These are phyloP conservation scores for Gymnarchus niloticus DNA, from an alignment of 2,113 vertebrate genomes.

Conservation along the genomic window DNA sequence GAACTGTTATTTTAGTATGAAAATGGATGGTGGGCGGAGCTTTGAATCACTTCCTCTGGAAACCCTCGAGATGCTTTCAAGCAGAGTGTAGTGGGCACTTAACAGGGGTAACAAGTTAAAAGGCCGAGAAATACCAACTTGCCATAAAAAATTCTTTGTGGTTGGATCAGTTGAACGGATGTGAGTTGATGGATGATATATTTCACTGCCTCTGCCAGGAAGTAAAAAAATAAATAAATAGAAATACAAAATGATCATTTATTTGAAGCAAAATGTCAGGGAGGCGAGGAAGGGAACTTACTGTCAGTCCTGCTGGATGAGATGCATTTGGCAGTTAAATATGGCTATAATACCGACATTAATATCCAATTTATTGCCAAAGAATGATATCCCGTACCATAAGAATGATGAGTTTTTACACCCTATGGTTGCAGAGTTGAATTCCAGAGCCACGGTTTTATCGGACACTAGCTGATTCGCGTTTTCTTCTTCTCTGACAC, in stretches of 20 bases:
- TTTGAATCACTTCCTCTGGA: background rate
- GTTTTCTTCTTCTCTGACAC: background rate
- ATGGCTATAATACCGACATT: background rate
- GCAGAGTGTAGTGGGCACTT: background rate
- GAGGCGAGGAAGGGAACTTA: background rate
- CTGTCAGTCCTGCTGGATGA: background rate
- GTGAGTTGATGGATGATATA: background rate
- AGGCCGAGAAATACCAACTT: conserved; percentile 8
- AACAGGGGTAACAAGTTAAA: conserved; percentile 19
- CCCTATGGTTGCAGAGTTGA: background rate
- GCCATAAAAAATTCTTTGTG: background rate
- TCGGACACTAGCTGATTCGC: background rate
- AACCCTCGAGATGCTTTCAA: conserved; percentile 5
- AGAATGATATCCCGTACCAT: background rate
- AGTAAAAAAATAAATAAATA: background rate
- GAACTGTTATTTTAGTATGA: too few relatives aligned
- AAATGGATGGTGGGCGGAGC: too few relatives aligned
- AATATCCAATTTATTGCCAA: background rate
- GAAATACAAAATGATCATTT: background rate
- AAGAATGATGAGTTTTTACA: background rate
- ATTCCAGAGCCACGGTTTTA: background rate
- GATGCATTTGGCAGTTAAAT: background rate
- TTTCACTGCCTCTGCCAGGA: conserved; percentile 11
- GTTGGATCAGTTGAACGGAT: background rate
- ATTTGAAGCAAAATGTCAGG: background rate